Percentiles rank a stretch among this genome's conserved stretches.
phyloP scores from a whole-genome alignment of 2,113 vertebrate species.

The Chaetops frenatus region DNA sequence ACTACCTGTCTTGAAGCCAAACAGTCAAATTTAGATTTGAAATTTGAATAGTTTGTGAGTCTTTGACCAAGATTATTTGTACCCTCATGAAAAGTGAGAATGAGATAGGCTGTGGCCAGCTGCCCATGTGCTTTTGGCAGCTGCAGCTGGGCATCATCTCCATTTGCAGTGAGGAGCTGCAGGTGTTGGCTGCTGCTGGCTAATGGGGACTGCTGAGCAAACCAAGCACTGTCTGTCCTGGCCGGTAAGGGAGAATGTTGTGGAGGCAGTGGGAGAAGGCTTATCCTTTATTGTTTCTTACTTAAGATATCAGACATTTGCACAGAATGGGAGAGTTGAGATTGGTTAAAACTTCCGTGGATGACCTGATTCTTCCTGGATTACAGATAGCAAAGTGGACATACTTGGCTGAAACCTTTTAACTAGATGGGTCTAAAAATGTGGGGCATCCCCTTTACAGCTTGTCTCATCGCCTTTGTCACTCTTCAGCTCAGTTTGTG shows the following conservation, averaged over 20 bases:
- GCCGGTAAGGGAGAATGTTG: not conserved
- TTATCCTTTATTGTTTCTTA: not conserved
- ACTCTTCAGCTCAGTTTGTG: not conserved
- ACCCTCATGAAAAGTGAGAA: accelerated
- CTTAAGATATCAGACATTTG: not conserved
- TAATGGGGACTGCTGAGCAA: not conserved
- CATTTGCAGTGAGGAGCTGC: not conserved
- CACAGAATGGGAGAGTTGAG: not conserved
- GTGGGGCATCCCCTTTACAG: not conserved
- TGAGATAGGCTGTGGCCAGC: not conserved
- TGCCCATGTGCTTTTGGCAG: not conserved
- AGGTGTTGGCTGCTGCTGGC: not conserved
- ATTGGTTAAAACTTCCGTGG: not conserved
- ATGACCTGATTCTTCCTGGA: not conserved
- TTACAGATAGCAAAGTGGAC: not conserved
- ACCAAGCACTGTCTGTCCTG: accelerated
- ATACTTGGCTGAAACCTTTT: not conserved
- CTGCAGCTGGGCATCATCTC: not conserved
- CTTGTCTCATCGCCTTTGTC: not conserved
- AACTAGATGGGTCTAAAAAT: not conserved
- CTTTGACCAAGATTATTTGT: not conserved
- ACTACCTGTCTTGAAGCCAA: not conserved
- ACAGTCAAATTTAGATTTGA: not conserved
- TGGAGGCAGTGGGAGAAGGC: not conserved
- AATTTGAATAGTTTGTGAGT: not conserved